Conservation (phyloP, 1,140 invertebrate genomes). For the Polypedilum vanderplanki region DNA sequence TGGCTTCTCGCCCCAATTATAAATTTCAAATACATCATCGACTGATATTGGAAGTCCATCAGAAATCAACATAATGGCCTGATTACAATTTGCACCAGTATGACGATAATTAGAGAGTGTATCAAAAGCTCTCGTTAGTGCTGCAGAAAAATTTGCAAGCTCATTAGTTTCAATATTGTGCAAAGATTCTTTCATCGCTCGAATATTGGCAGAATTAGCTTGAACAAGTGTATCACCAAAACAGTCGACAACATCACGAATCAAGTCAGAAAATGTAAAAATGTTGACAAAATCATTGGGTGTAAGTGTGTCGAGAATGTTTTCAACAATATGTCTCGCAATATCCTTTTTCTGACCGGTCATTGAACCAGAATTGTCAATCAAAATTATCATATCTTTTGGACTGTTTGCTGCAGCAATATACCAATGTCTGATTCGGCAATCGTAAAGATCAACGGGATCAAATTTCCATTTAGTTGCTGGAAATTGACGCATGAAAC, state of each 20-base stretch:
- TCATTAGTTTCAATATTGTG: slow-evolving; percentile 69
- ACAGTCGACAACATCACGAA: slow-evolving; percentile 74
- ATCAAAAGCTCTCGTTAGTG: slow-evolving; percentile 84
- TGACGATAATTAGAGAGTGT: slow-evolving; percentile 60
- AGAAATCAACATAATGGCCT: slow-evolving; percentile 96
- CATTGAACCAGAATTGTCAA: slow-evolving; percentile 96
- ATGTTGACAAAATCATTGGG: slow-evolving; percentile 99
- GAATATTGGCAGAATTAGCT: slow-evolving; percentile 82
- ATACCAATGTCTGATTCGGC: slow-evolving; percentile 84
- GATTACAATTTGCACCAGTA: slow-evolving; percentile 57
- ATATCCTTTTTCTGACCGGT: slow-evolving; percentile 88
- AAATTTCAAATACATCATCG: slow-evolving; percentile 81
- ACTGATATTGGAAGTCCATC: slow-evolving; percentile 94
- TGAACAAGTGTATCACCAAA: slow-evolving; percentile 80
- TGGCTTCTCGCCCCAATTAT: slow-evolving; percentile 69
- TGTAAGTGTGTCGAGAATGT: slow-evolving; percentile 93
- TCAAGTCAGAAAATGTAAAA: slow-evolving; percentile 73
- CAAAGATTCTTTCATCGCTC: slow-evolving; percentile 74
- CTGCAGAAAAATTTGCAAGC: slow-evolving; percentile 91
- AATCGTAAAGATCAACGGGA: slow-evolving; percentile 80
- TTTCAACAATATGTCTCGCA: slow-evolving; percentile 86
- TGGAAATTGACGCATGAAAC: slow-evolving; percentile 93
- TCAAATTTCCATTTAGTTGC: slow-evolving; percentile 63
- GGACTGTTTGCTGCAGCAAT: slow-evolving; percentile 94
- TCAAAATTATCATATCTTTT: slow-evolving; percentile 91